Conservation (phyloP, 2,888 invertebrate species). For the Andrena bucephala region DNA sequence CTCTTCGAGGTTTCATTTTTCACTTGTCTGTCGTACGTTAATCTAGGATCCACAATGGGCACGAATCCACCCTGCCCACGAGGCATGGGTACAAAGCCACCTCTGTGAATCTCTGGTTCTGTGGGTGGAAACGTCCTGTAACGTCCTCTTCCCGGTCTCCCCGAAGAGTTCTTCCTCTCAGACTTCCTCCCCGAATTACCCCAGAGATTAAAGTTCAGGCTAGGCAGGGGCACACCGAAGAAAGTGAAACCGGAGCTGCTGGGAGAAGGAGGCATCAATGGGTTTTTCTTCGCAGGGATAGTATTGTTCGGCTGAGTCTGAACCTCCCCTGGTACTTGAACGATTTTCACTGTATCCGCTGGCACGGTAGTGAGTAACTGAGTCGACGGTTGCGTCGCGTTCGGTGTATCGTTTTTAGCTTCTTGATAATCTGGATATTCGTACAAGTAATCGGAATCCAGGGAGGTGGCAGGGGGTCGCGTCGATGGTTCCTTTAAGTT, state of each 20-base stretch:
- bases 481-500: constrained; percentile 86
- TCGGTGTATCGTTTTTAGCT: constrained; percentile 79
- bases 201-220: constrained; percentile 90
- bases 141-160: constrained; percentile 79
- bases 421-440: constrained; percentile 93
- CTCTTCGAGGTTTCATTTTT: constrained; percentile 62
- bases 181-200: constrained; percentile 83
- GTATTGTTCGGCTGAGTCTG: constrained; percentile 48
- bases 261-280: constrained; percentile 85
- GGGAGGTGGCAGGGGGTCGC: constrained; percentile 78
- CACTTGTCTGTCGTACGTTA: constrained; percentile 55
- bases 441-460: constrained; percentile 89
- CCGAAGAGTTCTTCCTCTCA: constrained; percentile 80
- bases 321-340: constrained; percentile 66
- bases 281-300: constrained; percentile 62
- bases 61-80: constrained; percentile 90
- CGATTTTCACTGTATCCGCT: constrained; percentile 31
- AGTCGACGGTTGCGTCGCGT: constrained; percentile 23
- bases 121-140: constrained; percentile 85
- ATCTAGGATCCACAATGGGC: constrained; percentile 87
- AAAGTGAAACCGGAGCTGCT: constrained; percentile 91
- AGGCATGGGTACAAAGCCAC: constrained; percentile 92
- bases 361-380: constrained; percentile 31
- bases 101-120: constrained; percentile 89
- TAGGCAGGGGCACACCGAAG: constrained; percentile 93